phyloP scores from a whole-genome alignment of 1,140 invertebrate species.

The Carcinoscorpius rotundicauda region DNA sequence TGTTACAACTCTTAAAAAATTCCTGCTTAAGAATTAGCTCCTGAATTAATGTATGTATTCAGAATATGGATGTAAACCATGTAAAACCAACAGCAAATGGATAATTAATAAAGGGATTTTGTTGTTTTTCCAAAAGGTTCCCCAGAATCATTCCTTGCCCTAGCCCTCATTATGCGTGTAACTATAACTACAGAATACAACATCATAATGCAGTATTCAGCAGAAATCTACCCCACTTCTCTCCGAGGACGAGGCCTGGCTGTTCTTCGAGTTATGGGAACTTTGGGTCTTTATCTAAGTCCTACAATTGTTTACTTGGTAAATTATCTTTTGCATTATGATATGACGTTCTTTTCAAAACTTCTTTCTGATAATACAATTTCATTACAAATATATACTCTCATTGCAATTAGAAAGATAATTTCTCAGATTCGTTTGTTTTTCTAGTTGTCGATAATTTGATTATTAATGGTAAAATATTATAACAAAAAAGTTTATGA shows the following conservation, averaged over 20 bases:
- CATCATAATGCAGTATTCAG: conserved; percentile 24
- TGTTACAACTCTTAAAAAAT: too few species aligned
- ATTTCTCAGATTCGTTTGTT: conserved; percentile 2
- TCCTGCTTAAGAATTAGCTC: too few species aligned
- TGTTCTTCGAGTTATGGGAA: conserved; percentile 39
- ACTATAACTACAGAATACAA: conserved; percentile 20
- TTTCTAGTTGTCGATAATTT: not conserved
- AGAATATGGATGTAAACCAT: too few species aligned
- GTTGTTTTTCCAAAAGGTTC: conserved; percentile 3
- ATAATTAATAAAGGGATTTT: not conserved
- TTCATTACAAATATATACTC: not conserved
- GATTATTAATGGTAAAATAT: too few species aligned
- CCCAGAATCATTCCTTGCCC: conserved; percentile 6
- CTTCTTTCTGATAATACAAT: too few species aligned
- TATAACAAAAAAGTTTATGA: too few species aligned
- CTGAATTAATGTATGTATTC: too few species aligned
- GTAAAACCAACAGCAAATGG: too few species aligned
- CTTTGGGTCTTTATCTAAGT: conserved; percentile 41
- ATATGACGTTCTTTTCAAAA: too few species aligned
- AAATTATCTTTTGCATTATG: conserved; percentile 25
- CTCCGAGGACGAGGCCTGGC: conserved; percentile 27
- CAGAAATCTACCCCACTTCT: conserved; percentile 27
- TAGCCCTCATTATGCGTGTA: conserved; percentile 19
- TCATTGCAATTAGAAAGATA: not conserved
- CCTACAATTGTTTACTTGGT: conserved; percentile 35